A percentile compares a stretch with the other conserved stretches of the same genome.
Conservation (phyloP, 2,888 invertebrate species). For the Drosophila acutilabella region DNA sequence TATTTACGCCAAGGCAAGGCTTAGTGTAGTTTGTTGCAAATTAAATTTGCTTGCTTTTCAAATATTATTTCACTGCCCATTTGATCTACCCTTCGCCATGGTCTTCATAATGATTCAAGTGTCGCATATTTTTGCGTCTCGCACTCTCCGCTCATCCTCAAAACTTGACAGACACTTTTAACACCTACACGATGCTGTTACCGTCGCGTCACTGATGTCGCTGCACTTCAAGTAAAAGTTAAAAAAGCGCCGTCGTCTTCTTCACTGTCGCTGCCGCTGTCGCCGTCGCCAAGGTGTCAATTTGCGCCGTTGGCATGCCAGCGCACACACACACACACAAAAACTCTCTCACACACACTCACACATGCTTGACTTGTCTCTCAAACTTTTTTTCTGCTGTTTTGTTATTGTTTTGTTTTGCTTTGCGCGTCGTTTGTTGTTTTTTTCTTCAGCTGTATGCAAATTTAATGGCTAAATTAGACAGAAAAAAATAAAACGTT, state of each 20-base stretch:
- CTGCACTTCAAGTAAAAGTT: constrained; percentile 33
- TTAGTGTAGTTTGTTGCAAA: neutral
- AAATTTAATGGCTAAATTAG: constrained; percentile 82
- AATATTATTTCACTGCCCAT: neutral
- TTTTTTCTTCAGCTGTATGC: constrained; percentile 58
- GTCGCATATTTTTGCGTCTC: constrained; percentile 28
- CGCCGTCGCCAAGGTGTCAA: constrained; percentile 74
- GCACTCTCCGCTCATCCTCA: constrained; percentile 15
- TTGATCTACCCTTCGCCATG: neutral
- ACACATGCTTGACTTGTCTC: constrained; percentile 9
- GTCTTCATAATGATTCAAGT: constrained; percentile 13
- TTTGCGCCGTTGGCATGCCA: constrained; percentile 66
- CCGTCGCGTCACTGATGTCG: constrained; percentile 21
- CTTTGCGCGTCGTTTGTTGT: constrained; percentile 29
- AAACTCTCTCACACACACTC: constrained; percentile 4
- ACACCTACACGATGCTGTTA: constrained; percentile 60
- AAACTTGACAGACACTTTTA: constrained; percentile 62
- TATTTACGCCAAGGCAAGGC: neutral
- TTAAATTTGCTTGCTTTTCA: too few species aligned
- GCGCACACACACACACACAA: constrained; percentile 35
- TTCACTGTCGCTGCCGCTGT: neutral
- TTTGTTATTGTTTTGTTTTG: constrained; percentile 21
- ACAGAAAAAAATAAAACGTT: constrained; percentile 42
- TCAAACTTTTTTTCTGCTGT: constrained; percentile 4
- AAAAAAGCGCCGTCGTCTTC: constrained; percentile 49